Conservation (phyloP, 2,797 vertebrate species). For the Hypotaenidia philippensis region DNA sequence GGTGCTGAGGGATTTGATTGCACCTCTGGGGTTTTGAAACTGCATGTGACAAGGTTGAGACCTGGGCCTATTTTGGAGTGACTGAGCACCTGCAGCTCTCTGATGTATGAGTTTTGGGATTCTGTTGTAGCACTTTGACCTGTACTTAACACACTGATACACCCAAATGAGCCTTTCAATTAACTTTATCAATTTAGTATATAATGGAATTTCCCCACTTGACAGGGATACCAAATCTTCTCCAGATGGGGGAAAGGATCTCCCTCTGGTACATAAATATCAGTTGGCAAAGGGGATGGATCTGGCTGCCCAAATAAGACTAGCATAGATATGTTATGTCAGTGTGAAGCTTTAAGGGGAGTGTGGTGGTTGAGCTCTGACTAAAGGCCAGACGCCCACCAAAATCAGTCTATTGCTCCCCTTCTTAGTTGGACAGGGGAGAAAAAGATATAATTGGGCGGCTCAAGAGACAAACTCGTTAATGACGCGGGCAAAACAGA, state of each 20-base stretch:
- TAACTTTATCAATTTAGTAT: background rate
- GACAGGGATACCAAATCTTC: background rate
- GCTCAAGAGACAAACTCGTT: too few species aligned
- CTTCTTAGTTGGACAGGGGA: too few species aligned
- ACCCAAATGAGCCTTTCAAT: background rate
- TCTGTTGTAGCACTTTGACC: background rate
- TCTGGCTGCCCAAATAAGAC: background rate
- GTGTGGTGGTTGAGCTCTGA: too few species aligned
- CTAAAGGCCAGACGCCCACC: too few species aligned
- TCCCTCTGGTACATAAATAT: background rate
- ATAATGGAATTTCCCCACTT: background rate
- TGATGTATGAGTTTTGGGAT: background rate
- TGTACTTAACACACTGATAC: background rate
- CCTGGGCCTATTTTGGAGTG: background rate
- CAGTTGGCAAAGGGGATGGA: background rate
- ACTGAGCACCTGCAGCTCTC: background rate
- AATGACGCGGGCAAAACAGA: too few species aligned
- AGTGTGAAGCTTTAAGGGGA: background rate
- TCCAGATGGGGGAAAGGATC: background rate
- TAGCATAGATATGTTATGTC: background rate
- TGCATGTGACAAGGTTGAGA: background rate
- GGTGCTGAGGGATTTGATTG: fast-evolving
- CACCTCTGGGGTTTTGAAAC: background rate
- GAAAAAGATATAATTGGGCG: too few species aligned
- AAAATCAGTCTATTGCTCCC: too few species aligned